Evolutionary conservation across 2,888 invertebrate genomes (phyloP).

Genomic region (Stomorhina lunata): DNA sequence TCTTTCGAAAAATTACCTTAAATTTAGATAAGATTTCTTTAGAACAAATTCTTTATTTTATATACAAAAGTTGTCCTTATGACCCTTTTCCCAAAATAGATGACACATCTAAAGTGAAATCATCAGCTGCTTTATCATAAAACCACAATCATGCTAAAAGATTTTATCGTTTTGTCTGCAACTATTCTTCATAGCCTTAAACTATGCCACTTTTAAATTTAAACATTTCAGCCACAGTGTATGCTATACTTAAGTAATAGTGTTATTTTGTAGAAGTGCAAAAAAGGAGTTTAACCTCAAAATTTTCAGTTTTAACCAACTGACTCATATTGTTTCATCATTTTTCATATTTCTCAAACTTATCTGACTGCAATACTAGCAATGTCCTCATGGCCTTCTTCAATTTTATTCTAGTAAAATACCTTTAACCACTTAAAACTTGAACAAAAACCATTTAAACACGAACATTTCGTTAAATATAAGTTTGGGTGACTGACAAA

Average conservation of each 20-base stretch:
- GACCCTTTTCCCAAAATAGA: too few relatives aligned
- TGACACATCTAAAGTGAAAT: too few relatives aligned
- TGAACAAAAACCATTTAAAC: constrained; percentile 18
- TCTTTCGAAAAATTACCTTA: not conserved
- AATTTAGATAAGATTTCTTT: not conserved
- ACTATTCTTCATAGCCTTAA: too few relatives aligned
- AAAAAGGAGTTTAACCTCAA: not conserved
- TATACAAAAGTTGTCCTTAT: too few relatives aligned
- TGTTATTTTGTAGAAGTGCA: not conserved
- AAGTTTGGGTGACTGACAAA: constrained; percentile 22
- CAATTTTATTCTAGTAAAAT: not conserved
- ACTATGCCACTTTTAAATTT: not conserved
- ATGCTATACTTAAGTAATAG: constrained; percentile 5
- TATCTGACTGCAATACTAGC: not conserved
- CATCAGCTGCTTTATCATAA: too few relatives aligned
- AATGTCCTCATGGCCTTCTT: not conserved
- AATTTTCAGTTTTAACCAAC: constrained; percentile 4
- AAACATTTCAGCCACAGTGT: constrained; percentile 5
- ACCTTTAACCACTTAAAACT: not conserved
- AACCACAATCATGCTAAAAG: too few relatives aligned
- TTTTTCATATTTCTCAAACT: not conserved
- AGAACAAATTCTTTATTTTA: too few relatives aligned
- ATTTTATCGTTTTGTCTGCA: too few relatives aligned
- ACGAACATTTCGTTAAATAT: constrained; percentile 15
- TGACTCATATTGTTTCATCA: not conserved